Evolutionary conservation across 1,140 invertebrate genomes (phyloP).

Genomic region (Zaprionus africanus): DNA sequence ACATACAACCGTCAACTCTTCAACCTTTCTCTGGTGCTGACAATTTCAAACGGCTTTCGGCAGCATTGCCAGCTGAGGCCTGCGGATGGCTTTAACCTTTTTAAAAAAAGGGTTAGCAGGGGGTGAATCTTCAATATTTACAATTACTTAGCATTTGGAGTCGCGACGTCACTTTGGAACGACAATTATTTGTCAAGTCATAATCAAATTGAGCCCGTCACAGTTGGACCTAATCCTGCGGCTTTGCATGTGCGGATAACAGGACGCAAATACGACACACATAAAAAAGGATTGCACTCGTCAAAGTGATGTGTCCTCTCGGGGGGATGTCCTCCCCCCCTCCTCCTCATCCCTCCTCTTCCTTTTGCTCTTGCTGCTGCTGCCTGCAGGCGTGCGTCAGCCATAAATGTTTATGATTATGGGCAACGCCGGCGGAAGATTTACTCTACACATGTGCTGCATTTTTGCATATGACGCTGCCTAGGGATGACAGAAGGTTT

Average conservation of each 20-base stretch:
- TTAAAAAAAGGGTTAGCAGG: constrained; percentile 53
- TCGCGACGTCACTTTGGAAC: constrained; percentile 76
- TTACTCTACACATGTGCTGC: constrained; percentile 80
- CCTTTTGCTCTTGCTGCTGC: background rate
- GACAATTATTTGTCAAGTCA: constrained; percentile 83
- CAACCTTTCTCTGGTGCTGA: background rate
- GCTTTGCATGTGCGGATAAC: constrained; percentile 69
- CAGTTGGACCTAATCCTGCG: constrained; percentile 80
- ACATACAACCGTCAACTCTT: background rate
- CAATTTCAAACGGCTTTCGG: background rate
- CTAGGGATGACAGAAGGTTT: constrained; percentile 46
- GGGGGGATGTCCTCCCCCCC: constrained; percentile 43
- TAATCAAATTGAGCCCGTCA: constrained; percentile 77
- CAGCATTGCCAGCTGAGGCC: background rate
- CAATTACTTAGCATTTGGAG: constrained; percentile 81
- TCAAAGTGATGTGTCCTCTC: constrained; percentile 67
- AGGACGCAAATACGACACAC: constrained; percentile 19
- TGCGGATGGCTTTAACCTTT: background rate
- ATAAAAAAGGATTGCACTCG: constrained; percentile 75
- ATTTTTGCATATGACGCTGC: constrained; percentile 74
- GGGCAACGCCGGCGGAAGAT: constrained; percentile 68
- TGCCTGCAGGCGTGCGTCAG: constrained; percentile 60
- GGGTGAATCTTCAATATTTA: constrained; percentile 76
- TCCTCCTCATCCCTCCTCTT: background rate
- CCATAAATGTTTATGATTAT: constrained; percentile 83